Evolutionary conservation across 2,797 vertebrate genomes (phyloP).

Genomic region (Gambusia yucatana): DNA sequence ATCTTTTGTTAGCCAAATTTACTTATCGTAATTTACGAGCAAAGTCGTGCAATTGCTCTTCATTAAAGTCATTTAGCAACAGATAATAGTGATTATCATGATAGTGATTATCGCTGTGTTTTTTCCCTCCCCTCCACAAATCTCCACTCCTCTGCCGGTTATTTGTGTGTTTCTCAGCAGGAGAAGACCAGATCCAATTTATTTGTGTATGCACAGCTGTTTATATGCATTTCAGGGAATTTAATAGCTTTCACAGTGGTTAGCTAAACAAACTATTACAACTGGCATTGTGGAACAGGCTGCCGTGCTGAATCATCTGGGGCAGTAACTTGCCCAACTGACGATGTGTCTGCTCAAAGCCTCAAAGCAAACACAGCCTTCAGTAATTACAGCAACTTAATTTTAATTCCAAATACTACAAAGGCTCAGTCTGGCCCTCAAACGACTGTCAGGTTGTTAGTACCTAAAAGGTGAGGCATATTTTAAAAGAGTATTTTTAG

Average conservation of each 20-base stretch:
- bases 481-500: not conserved
- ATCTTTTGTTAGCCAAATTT: slow-evolving; percentile 43
- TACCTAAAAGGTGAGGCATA: not conserved
- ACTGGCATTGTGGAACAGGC: slow-evolving; percentile 44
- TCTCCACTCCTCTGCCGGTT: slow-evolving; percentile 28
- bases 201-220: slow-evolving; percentile 22
- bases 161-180: slow-evolving; percentile 49
- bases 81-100: slow-evolving; percentile 48
- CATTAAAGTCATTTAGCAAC: slow-evolving; percentile 57
- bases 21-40: slow-evolving; percentile 47
- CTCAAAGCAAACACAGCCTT: not conserved
- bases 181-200: slow-evolving; percentile 43
- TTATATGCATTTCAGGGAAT: slow-evolving; percentile 46
- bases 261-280: slow-evolving; percentile 66
- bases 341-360: slow-evolving; percentile 40
- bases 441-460: not conserved
- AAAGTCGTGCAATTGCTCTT: slow-evolving; percentile 53
- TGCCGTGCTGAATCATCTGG: slow-evolving; percentile 51
- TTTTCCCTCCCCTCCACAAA: slow-evolving; percentile 15
- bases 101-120: slow-evolving; percentile 38
- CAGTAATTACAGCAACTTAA: not conserved
- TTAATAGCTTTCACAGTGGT: slow-evolving; percentile 67
- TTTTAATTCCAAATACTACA: not conserved
- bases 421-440: not conserved
- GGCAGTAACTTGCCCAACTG: slow-evolving; percentile 39